phyloP scores from a whole-genome alignment of 2,888 invertebrate species.

The Tenthredo scrophulariae region DNA sequence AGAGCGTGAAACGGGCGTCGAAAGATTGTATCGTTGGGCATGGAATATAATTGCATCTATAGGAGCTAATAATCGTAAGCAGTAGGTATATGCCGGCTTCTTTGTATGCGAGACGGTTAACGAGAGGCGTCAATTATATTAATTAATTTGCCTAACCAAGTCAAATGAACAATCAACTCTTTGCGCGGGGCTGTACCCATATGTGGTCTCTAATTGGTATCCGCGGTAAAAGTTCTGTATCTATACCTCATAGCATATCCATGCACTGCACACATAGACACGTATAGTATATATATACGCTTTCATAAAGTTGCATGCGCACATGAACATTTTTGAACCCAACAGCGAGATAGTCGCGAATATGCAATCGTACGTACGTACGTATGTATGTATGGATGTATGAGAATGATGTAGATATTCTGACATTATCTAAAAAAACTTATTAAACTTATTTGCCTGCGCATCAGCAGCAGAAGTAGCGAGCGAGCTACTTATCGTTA shows the following conservation, averaged over 20 bases:
- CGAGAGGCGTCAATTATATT: conserved; percentile 75
- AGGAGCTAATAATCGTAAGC: conserved; percentile 55
- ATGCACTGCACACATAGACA: not conserved
- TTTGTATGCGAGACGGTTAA: conserved; percentile 64
- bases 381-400: not conserved
- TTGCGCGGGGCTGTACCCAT: conserved; percentile 18
- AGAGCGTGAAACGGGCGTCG: conserved; percentile 49
- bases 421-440: not conserved
- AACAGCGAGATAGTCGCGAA: not conserved
- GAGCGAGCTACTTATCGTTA: conserved; percentile 25
- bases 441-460: conserved; percentile 20
- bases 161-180: conserved; percentile 68
- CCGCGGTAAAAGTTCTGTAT: conserved; percentile 35
- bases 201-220: conserved; percentile 62
- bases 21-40: conserved; percentile 51
- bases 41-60: conserved; percentile 57
- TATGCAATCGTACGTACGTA: not conserved
- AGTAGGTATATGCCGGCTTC: conserved; percentile 57
- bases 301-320: not conserved
- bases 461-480: not conserved
- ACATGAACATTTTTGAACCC: conserved; percentile 23
- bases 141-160: conserved; percentile 74
- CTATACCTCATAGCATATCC: not conserved
- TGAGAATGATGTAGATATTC: not conserved
- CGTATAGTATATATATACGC: not conserved